These are phyloP conservation scores for Gisinianus flammeolus DNA, from an alignment of 2,888 invertebrate genomes.

Conservation along the genomic window DNA sequence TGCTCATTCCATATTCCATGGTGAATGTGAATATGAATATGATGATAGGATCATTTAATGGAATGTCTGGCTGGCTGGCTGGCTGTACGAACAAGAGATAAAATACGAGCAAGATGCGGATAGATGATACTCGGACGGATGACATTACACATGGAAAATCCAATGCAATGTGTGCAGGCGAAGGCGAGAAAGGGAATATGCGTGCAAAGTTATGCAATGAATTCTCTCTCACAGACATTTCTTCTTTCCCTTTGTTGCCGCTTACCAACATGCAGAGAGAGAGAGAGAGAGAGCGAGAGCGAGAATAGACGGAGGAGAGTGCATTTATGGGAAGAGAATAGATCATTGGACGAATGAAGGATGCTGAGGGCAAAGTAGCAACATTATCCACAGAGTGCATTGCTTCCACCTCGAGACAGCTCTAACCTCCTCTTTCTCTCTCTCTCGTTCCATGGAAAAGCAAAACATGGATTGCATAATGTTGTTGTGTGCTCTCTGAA, in stretches of 20 bases:
- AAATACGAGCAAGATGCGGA: not conserved
- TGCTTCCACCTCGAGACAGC: not conserved
- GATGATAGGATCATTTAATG: constrained; percentile 38
- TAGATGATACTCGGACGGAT: too few relatives aligned
- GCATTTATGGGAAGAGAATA: constrained; percentile 13
- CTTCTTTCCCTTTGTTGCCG: not conserved
- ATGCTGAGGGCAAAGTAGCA: constrained; percentile 36
- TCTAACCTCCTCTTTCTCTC: not conserved
- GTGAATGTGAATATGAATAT: too few relatives aligned
- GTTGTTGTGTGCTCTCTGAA: constrained; percentile 12
- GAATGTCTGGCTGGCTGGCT: too few relatives aligned
- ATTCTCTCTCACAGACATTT: not conserved
- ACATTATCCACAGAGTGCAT: constrained; percentile 10
- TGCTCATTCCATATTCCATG: too few relatives aligned
- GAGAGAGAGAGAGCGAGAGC: not conserved
- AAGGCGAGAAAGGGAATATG: constrained; percentile 3
- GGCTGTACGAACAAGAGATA: not conserved
- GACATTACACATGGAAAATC: too few relatives aligned
- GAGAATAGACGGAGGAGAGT: not conserved
- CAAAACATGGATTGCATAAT: constrained; percentile 31
- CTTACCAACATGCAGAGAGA: not conserved
- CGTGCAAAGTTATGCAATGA: constrained; percentile 38
- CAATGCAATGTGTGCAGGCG: too few relatives aligned
- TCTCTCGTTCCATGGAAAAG: not conserved
- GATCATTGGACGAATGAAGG: constrained; percentile 33